Evolutionary conservation across 1,140 invertebrate species (phyloP), one percentile per base, ranked within the genome.

Genomic region (Drosophila ambigua): DNA sequence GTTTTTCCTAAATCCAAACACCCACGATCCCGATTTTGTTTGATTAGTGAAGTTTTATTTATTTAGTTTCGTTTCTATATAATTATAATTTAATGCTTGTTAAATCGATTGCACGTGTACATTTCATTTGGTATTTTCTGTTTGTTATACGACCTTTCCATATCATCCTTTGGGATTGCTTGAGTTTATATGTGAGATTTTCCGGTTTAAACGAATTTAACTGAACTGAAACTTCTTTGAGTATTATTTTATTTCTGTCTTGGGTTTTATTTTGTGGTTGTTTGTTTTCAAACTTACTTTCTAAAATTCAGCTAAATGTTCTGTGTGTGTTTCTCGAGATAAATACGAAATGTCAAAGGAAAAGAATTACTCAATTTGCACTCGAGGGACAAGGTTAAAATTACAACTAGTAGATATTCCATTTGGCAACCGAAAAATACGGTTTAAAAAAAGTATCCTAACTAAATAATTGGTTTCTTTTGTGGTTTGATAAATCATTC

Each of bases 1-100:
- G 1, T 35, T 5, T 11, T 13, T 2, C 2, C 2, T 0, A 5
- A 81, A 43, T 52, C 4, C 4, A 39, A 13, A 82, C 44, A 71
- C 13, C 46, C 5, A 20, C n/a, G 13, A 49, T 9, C 9, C 20
- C 20, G 20, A 20, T 43, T 66, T 66, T 82, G 69, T 69, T 87
- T 82, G 83, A 87, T 87, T 88, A 88, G 73, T 87, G 67, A 87
- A 88, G 64, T 88, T 87, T 87, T 88, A 88, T 88, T 87, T 87
- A 78, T 75, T 87, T 65, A 51, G 50, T 78, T 87, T 71, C 49
- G 49, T 62, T 76, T 88, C 82, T 87, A 87, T 87, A 87, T 85
- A 85, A 76, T 76, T 59, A 65, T 74, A 74, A 53, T 71, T 74
- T 81, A 64, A 87, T 85, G 60, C 45, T 84, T 76, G 64, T 62